A percentile compares a stretch with the other conserved stretches of the same genome.
Conservation (phyloP, 2,888 invertebrate genomes). For the Watsonalla binaria region DNA sequence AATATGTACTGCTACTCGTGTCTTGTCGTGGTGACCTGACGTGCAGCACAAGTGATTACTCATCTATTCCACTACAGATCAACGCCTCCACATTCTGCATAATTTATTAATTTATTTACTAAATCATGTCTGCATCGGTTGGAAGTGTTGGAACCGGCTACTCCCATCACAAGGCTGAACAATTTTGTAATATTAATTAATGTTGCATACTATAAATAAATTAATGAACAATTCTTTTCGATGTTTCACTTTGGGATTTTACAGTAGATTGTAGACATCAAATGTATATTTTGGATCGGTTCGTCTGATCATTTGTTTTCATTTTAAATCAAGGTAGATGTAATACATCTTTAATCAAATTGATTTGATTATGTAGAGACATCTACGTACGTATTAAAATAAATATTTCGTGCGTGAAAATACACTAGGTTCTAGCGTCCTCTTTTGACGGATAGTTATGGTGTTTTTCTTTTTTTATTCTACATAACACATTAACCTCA, state of each 20-base stretch:
- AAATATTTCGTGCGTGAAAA: too few species aligned
- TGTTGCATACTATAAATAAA: constrained; percentile 70
- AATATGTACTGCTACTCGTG: background rate
- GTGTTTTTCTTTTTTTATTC: too few species aligned
- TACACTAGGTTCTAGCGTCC: too few species aligned
- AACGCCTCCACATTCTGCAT: constrained; percentile 43
- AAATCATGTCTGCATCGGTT: constrained; percentile 62
- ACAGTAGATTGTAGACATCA: background rate
- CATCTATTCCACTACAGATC: constrained; percentile 55
- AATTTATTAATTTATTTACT: constrained; percentile 71
- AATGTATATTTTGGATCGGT: too few species aligned
- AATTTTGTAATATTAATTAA: constrained; percentile 65
- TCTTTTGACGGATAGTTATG: too few species aligned
- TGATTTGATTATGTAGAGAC: too few species aligned
- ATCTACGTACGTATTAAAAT: too few species aligned
- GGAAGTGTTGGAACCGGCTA: constrained; percentile 42
- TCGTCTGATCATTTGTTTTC: too few species aligned
- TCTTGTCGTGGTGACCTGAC: constrained; percentile 1
- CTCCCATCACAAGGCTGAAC: constrained; percentile 74
- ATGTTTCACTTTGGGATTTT: constrained; percentile 13
- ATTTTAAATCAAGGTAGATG: too few species aligned
- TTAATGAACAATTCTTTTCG: constrained; percentile 52
- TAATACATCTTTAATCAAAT: too few species aligned
- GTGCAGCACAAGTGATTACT: constrained; percentile 50
- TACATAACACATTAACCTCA: too few species aligned